Conservation (phyloP, 1,140 invertebrate species). For the Drosophila pseudoananassae region DNA sequence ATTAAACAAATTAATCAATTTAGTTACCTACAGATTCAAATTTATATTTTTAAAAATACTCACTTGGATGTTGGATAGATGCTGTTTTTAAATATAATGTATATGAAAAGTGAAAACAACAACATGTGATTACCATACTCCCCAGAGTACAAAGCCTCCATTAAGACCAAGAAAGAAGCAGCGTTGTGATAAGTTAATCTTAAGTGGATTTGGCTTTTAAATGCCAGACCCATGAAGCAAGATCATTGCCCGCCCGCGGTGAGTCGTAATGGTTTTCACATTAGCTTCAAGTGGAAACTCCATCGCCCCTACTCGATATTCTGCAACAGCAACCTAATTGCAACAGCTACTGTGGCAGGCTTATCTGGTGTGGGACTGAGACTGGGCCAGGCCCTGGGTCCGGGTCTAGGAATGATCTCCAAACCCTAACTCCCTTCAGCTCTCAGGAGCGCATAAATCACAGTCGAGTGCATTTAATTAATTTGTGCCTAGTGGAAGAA, state of each 20-base stretch:
- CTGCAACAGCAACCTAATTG: constrained; percentile 41
- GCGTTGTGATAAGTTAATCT: constrained; percentile 68
- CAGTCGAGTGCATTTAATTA: constrained; percentile 67
- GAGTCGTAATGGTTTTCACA: constrained; percentile 20
- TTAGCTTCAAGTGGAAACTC: constrained; percentile 37
- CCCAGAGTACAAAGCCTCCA: background rate
- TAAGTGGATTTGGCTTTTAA: constrained; percentile 75
- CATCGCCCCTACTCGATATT: constrained; percentile 4
- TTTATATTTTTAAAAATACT: background rate
- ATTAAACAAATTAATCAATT: background rate
- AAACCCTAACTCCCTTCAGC: constrained; percentile 6
- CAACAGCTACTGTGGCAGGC: constrained; percentile 17
- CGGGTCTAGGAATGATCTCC: background rate
- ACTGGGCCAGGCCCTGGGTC: too few relatives aligned
- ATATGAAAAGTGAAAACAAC: background rate
- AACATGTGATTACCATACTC: background rate
- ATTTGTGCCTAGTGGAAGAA: constrained; percentile 47
- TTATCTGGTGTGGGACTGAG: constrained; percentile 7
- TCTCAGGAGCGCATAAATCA: constrained; percentile 51
- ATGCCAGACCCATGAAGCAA: constrained; percentile 29
- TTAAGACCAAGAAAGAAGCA: constrained; percentile 10
- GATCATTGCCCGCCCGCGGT: constrained; percentile 28
- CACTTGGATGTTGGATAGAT: background rate
- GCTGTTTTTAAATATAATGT: background rate
- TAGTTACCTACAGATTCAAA: background rate